Evolutionary conservation across 2,797 vertebrate species (phyloP).

Genomic region (Esox masquinongy): DNA sequence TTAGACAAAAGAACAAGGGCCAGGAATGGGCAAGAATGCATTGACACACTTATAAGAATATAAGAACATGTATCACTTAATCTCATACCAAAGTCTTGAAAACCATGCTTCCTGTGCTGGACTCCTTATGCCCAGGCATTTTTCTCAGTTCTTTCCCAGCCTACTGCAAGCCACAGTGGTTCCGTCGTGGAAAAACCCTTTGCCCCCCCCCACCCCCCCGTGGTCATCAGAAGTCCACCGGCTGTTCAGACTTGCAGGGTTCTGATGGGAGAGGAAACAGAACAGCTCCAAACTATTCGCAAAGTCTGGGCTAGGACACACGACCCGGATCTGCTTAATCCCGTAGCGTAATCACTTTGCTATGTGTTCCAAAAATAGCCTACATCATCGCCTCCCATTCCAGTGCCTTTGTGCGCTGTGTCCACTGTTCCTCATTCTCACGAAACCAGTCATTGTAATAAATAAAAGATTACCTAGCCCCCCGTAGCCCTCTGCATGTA

Average conservation of each 20-base stretch:
- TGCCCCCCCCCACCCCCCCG: background rate
- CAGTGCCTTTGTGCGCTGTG: background rate
- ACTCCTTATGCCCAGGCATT: conserved; percentile 5
- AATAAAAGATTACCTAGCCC: conserved; percentile 15
- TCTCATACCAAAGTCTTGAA: background rate
- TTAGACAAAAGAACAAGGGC: background rate
- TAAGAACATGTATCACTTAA: background rate
- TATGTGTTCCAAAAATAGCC: background rate
- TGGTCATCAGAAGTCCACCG: background rate
- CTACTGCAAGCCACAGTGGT: background rate
- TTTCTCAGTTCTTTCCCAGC: background rate
- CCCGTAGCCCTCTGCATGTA: background rate
- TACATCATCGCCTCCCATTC: background rate
- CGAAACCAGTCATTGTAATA: conserved; percentile 10
- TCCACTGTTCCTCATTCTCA: background rate
- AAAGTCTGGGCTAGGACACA: background rate
- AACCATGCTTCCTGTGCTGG: background rate
- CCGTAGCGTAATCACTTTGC: background rate
- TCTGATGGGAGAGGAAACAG: background rate
- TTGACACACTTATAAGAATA: background rate
- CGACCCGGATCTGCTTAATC: background rate
- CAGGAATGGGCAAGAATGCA: background rate
- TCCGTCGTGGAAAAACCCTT: too few relatives aligned
- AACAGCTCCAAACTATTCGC: background rate
- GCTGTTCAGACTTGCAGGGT: background rate